Conservation (phyloP, 2,888 invertebrate genomes). For the Catonia carolina region DNA sequence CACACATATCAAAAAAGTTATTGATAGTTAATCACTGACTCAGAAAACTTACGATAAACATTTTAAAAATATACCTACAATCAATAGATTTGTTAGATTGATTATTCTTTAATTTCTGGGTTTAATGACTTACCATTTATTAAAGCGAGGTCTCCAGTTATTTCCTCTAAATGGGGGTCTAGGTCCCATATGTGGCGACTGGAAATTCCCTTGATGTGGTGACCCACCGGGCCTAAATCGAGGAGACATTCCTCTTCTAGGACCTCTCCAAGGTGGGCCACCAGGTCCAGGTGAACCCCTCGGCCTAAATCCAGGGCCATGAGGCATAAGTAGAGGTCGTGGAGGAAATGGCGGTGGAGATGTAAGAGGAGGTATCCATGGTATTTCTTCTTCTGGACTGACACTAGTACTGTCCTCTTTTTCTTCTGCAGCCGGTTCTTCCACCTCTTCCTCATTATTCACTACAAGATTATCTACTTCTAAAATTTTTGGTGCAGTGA, state of each 20-base stretch:
- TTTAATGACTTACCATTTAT: constrained; percentile 18
- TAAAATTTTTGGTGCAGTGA: no score
- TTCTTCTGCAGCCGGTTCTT: constrained; percentile 5
- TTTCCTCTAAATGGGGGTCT: constrained; percentile 12
- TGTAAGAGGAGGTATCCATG: neutral
- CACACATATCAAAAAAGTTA: no score
- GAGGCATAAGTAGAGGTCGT: constrained; percentile 11
- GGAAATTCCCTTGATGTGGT: neutral
- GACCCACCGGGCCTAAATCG: neutral
- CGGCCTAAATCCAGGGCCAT: neutral
- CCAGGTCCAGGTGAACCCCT: neutral
- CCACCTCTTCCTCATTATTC: neutral
- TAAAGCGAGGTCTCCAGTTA: constrained; percentile 19
- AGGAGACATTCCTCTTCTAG: constrained; percentile 7
- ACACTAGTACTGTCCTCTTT: neutral
- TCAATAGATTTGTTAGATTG: no score
- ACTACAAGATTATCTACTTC: no score
- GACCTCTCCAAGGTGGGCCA: neutral
- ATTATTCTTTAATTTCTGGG: no score
- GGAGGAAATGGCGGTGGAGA: constrained; percentile 3
- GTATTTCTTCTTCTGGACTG: no score
- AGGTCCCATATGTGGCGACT: constrained; percentile 10
- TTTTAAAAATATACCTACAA: no score
- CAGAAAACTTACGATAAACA: no score
- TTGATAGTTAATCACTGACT: no score